Evolutionary conservation across 2,797 vertebrate genomes (phyloP).

Genomic region (Characodon lateralis): DNA sequence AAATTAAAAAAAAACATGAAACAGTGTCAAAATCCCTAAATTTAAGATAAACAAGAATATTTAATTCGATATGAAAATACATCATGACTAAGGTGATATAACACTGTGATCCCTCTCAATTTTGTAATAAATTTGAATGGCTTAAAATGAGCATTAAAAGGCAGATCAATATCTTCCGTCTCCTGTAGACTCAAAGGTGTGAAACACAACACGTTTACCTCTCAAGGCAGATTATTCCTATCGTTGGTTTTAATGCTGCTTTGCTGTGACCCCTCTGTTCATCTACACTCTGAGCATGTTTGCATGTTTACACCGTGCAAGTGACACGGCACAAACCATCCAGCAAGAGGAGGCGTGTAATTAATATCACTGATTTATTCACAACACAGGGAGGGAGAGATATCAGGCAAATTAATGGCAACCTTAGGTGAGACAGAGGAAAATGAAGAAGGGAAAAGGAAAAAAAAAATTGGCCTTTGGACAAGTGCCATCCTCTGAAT

Average conservation of each 20-base stretch:
- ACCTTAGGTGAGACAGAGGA: slow-evolving; percentile 62
- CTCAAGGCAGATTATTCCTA: slow-evolving; percentile 13
- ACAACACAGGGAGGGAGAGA: slow-evolving; percentile 36
- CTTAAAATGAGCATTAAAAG: neutral
- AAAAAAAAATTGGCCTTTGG: slow-evolving; percentile 65
- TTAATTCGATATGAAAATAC: neutral
- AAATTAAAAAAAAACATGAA: neutral
- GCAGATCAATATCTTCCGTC: neutral
- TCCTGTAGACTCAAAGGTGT: neutral
- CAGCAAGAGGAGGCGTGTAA: slow-evolving; percentile 36
- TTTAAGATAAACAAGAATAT: neutral
- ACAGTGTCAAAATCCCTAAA: neutral
- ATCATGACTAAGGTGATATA: neutral
- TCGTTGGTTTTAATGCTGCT: slow-evolving; percentile 24
- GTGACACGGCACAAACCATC: slow-evolving; percentile 44
- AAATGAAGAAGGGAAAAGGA: slow-evolving; percentile 11
- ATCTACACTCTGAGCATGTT: slow-evolving; percentile 37
- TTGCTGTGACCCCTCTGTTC: slow-evolving; percentile 35
- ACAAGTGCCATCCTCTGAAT: slow-evolving; percentile 73
- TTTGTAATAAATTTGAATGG: neutral
- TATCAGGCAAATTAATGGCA: slow-evolving; percentile 72
- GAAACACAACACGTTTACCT: slow-evolving; percentile 1
- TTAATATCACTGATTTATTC: slow-evolving; percentile 59
- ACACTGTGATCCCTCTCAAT: neutral
- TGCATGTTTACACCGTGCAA: slow-evolving; percentile 38